Evolutionary conservation across 2,888 invertebrate species (phyloP).

Genomic region (Neria commutata): DNA sequence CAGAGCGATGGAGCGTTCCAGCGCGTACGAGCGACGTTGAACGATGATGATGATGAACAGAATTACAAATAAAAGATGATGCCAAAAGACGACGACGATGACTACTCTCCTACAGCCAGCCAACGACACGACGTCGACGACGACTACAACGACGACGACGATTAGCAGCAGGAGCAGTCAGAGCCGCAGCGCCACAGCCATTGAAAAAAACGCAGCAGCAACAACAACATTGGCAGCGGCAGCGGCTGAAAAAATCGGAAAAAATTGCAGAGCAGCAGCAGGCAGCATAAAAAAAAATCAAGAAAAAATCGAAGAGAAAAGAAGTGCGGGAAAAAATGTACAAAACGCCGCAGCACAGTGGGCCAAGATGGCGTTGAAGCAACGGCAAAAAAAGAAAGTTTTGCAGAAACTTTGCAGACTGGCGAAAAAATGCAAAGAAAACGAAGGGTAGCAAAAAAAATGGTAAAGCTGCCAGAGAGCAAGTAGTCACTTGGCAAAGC

Average conservation of each 20-base stretch:
- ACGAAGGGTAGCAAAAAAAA: conserved; percentile 14
- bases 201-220: neutral
- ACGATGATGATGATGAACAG: conserved; percentile 61
- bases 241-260: conserved; percentile 2
- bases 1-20: no score
- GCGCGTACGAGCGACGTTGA: conserved; percentile 46
- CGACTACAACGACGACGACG: conserved; percentile 52
- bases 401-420: conserved; percentile 6
- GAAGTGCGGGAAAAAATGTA: conserved; percentile 19
- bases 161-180: conserved; percentile 54
- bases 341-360: conserved; percentile 53
- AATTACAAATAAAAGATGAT: conserved; percentile 61
- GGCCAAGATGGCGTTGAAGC: conserved; percentile 32
- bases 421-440: neutral
- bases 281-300: conserved; percentile 17
- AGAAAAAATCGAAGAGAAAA: neutral
- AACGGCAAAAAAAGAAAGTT: neutral
- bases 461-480: neutral
- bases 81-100: conserved; percentile 53
- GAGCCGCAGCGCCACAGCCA: no score
- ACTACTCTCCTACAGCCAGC: no score
- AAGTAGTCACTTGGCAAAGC: no score
- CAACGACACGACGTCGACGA: conserved; percentile 27
- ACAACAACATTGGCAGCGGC: conserved; percentile 9
- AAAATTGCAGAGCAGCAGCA: conserved; percentile 18